Percentiles rank a stretch among this genome's conserved stretches.
These are phyloP conservation scores for Myiozetetes cayanensis DNA, from an alignment of 2,113 vertebrate genomes.

Conservation along the genomic window DNA sequence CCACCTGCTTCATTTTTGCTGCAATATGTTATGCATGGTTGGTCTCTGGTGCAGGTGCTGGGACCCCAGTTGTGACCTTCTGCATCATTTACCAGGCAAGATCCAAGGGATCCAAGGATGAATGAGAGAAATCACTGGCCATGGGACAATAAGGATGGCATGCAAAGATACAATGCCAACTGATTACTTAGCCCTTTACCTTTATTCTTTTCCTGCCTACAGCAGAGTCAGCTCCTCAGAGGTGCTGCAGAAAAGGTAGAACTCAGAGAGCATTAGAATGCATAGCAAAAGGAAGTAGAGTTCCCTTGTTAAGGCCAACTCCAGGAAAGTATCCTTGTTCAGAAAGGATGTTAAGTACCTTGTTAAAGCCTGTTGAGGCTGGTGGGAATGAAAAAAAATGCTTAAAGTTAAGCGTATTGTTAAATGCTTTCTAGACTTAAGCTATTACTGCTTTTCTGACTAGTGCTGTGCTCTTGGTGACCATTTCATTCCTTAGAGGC, in stretches of 20 bases:
- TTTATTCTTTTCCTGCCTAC: not conserved
- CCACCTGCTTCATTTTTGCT: not conserved
- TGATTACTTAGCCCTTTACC: not conserved
- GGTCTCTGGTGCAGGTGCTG: not conserved
- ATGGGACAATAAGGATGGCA: no score
- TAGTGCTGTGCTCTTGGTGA: not conserved
- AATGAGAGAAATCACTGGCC: fast-evolving
- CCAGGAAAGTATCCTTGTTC: not conserved
- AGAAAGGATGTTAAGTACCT: not conserved
- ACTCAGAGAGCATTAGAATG: not conserved
- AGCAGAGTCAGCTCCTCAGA: not conserved
- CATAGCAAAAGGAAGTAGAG: not conserved
- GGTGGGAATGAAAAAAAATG: not conserved
- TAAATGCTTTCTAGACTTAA: not conserved
- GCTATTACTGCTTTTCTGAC: not conserved
- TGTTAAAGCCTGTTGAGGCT: not conserved
- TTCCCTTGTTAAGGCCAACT: not conserved
- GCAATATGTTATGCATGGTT: fast-evolving
- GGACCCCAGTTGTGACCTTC: not conserved
- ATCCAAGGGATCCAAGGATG: not conserved
- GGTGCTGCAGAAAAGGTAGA: not conserved
- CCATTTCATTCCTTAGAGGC: not conserved
- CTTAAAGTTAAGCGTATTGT: not conserved
- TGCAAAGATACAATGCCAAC: not conserved
- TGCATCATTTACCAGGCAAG: not conserved